Percentiles rank a stretch among this genome's conserved stretches.
These are phyloP conservation scores for Tromatobia lineatoria DNA, from an alignment of 2,888 invertebrate species.

Conservation along the genomic window DNA sequence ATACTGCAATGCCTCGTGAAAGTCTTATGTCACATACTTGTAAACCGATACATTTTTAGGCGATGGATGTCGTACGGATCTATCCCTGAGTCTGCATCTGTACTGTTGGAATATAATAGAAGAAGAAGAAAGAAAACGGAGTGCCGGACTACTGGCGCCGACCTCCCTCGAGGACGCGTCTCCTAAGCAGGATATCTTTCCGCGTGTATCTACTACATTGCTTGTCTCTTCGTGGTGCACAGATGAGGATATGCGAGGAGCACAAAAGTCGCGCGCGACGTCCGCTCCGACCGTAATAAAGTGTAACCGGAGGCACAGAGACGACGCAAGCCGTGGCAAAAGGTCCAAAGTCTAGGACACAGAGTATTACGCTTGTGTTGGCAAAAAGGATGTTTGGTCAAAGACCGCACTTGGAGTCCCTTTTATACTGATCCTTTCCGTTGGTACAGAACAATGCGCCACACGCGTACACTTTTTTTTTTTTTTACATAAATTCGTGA, in stretches of 20 bases:
- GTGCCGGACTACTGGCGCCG: constrained; percentile 66
- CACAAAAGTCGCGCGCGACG: constrained; percentile 49
- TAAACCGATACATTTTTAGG: constrained; percentile 30
- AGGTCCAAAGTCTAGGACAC: not conserved
- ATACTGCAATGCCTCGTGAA: not conserved
- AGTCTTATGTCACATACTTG: not conserved
- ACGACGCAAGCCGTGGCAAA: constrained; percentile 5
- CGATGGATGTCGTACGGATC: not conserved
- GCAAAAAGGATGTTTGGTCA: constrained; percentile 52
- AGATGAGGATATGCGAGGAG: constrained; percentile 50
- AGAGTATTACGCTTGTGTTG: constrained; percentile 19
- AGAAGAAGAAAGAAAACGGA: constrained; percentile 45
- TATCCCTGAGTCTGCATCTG: not conserved
- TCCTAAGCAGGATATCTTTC: constrained; percentile 46
- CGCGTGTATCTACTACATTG: not conserved
- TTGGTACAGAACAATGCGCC: constrained; percentile 42
- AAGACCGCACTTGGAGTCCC: constrained; percentile 38
- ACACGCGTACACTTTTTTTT: constrained; percentile 30
- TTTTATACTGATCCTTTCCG: constrained; percentile 44
- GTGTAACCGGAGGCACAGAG: constrained; percentile 69
- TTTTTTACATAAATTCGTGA: constrained; percentile 38
- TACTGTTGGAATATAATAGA: constrained; percentile 33
- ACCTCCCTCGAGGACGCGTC: constrained; percentile 69
- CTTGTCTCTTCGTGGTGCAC: constrained; percentile 44
- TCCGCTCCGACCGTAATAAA: constrained; percentile 71